Evolutionary conservation across 2,113 vertebrate genomes (phyloP).

Genomic region (Microtus richardsoni): DNA sequence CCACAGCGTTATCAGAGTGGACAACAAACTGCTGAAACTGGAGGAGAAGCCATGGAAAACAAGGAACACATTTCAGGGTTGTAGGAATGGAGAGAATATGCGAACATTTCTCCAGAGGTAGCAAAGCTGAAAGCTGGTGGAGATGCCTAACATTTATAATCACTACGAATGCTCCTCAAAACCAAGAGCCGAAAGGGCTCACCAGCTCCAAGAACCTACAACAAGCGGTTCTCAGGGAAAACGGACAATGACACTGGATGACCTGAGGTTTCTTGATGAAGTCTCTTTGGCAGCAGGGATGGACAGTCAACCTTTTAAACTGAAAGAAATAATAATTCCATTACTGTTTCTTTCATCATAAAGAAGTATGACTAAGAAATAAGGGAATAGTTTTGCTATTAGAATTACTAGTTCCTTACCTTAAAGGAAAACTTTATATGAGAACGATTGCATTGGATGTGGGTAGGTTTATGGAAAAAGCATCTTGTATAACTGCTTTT

Average conservation of each 20-base stretch:
- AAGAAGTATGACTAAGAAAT: background rate
- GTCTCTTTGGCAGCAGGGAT: no score
- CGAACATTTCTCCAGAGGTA: background rate
- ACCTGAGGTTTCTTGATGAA: background rate
- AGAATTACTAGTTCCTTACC: background rate
- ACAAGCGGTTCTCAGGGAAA: background rate
- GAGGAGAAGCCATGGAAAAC: background rate
- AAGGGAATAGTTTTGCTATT: background rate
- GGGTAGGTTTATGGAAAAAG: background rate
- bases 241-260: no score
- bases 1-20: background rate
- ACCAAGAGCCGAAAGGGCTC: background rate
- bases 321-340: background rate
- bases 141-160: background rate
- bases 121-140: background rate
- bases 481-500: background rate
- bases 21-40: background rate
- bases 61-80: background rate
- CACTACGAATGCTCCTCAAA: background rate
- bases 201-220: background rate
- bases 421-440: constrained; percentile 22
- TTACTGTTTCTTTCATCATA: background rate
- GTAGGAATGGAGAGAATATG: background rate
- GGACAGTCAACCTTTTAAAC: background rate
- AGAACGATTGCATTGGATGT: background rate